phyloP scores from a whole-genome alignment of 2,888 invertebrate species.

The Eustalomyia histrio region DNA sequence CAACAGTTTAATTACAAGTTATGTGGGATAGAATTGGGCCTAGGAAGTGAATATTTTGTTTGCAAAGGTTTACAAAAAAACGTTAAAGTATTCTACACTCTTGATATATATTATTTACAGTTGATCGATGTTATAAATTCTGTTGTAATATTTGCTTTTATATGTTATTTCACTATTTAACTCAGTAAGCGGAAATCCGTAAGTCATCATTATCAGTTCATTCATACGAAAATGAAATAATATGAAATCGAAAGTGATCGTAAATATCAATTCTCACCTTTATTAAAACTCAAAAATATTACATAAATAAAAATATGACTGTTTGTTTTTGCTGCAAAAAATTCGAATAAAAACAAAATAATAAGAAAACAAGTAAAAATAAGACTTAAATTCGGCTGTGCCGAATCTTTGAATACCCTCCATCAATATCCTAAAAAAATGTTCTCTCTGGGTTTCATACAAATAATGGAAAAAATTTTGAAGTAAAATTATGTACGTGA shows the following conservation, averaged over 20 bases:
- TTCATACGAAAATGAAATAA: slow-evolving; percentile 42
- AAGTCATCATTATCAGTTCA: slow-evolving; percentile 50
- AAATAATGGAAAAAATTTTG: no score
- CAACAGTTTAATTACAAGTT: no score
- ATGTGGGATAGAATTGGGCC: no score
- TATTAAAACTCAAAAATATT: slow-evolving; percentile 27
- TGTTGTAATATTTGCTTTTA: background rate
- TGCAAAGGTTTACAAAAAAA: no score
- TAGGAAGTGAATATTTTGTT: no score
- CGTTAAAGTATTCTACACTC: background rate
- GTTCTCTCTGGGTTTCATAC: no score
- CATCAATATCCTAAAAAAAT: no score
- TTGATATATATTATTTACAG: background rate
- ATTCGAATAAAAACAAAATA: slow-evolving; percentile 20
- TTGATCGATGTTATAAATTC: slow-evolving; percentile 13
- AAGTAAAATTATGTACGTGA: no score
- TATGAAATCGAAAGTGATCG: slow-evolving; percentile 56
- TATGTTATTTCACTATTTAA: slow-evolving; percentile 52
- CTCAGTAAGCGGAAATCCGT: slow-evolving; percentile 61
- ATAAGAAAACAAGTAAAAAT: background rate
- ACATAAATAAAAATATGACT: slow-evolving; percentile 17
- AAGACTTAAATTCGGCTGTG: no score
- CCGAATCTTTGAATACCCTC: no score
- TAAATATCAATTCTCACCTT: slow-evolving; percentile 37
- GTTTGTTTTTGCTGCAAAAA: slow-evolving; percentile 20